Percentiles rank a stretch among this genome's conserved stretches.
Evolutionary conservation across 2,888 invertebrate genomes (phyloP).

Genomic region (Euplagia quadripunctaria): DNA sequence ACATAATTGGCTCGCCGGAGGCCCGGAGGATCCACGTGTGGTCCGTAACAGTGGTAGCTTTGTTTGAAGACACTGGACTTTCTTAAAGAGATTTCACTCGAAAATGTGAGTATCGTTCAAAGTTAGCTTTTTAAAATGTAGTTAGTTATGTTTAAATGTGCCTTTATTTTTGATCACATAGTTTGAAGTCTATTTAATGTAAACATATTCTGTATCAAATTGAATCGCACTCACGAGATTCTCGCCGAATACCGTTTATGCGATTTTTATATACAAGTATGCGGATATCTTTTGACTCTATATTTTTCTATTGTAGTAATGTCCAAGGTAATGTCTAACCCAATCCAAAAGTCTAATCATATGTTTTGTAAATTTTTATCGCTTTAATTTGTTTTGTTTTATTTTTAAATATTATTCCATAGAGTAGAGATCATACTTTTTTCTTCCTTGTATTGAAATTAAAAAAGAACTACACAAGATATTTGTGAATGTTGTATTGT

Average conservation of each 20-base stretch:
- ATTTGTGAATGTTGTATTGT: no score
- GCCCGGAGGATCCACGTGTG: conserved; percentile 55
- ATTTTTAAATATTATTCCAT: not conserved
- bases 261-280: not conserved
- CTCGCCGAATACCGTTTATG: not conserved
- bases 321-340: no score
- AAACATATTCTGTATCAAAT: not conserved
- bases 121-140: not conserved
- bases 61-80: conserved; percentile 37
- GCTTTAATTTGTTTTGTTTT: not conserved
- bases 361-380: not conserved
- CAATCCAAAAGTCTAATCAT: no score
- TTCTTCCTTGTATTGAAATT: no score
- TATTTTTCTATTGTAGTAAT: not conserved
- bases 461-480: no score
- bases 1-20: conserved; percentile 71
- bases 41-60: conserved; percentile 64
- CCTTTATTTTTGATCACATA: not conserved
- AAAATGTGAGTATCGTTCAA: conserved; percentile 1
- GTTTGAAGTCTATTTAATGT: not conserved
- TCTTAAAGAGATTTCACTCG: conserved; percentile 24
- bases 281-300: not conserved
- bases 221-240: not conserved
- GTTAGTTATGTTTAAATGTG: not conserved
- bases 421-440: no score